These are phyloP conservation scores for Torymus aiolomorphi DNA, from an alignment of 2,888 invertebrate genomes.

Conservation along the genomic window DNA sequence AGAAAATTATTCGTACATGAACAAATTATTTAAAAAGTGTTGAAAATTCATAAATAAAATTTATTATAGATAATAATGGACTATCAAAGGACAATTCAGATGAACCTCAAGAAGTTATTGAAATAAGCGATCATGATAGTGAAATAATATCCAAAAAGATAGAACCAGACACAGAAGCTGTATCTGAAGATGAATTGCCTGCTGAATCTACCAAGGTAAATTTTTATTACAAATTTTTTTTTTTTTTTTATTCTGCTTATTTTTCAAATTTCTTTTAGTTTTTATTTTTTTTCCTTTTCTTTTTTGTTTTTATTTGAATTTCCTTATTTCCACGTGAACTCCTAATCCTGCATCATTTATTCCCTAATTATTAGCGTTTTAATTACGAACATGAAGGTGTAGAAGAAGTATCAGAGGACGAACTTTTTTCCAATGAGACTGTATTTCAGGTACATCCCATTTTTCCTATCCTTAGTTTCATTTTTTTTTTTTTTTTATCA, in stretches of 20 bases:
- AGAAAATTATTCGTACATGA: no score
- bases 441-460: constrained; percentile 61
- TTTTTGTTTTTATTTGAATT: background rate
- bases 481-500: no score
- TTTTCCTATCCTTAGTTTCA: constrained; percentile 9
- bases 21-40: no score
- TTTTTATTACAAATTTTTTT: constrained; percentile 67
- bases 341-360: constrained; percentile 45
- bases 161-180: constrained; percentile 89
- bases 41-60: no score
- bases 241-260: constrained; percentile 59
- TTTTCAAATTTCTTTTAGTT: background rate
- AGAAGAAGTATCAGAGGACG: constrained; percentile 67
- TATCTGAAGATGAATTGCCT: constrained; percentile 86
- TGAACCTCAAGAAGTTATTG: constrained; percentile 61
- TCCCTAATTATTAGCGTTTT: constrained; percentile 47
- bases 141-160: constrained; percentile 73
- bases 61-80: no score
- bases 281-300: constrained; percentile 5
- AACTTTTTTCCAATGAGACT: constrained; percentile 63
- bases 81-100: background rate
- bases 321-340: constrained; percentile 20
- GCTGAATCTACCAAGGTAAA: constrained; percentile 69
- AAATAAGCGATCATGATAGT: constrained; percentile 62
- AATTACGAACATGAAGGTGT: constrained; percentile 60